Percentiles rank a stretch among this genome's conserved stretches.
phyloP scores from a whole-genome alignment of 2,113 vertebrate species.

The Tragelaphus buxtoni region DNA sequence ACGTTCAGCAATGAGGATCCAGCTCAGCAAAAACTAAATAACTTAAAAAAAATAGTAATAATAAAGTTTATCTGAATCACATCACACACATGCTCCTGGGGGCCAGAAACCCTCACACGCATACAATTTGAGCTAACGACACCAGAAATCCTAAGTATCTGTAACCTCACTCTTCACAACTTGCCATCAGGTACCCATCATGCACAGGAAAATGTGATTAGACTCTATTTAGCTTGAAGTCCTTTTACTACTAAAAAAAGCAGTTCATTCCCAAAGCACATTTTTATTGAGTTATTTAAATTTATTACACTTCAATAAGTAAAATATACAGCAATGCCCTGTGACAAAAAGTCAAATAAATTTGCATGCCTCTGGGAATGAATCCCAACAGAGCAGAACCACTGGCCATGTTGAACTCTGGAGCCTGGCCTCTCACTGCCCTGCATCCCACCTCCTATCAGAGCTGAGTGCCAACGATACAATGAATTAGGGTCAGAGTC shows the following conservation, averaged over 20 bases:
- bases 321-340: not conserved
- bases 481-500: not conserved
- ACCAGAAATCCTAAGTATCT: not conserved
- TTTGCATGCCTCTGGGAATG: not conserved
- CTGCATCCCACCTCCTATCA: not conserved
- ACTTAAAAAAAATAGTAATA: not conserved
- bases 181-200: not conserved
- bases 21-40: not conserved
- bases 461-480: not conserved
- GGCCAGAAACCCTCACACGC: not conserved
- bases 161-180: not conserved
- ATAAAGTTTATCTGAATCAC: not conserved
- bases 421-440: not conserved
- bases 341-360: conserved; percentile 6
- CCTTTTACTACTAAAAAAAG: not conserved
- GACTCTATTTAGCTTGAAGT: not conserved
- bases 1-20: not conserved
- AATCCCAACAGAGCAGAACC: not conserved
- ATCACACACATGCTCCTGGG: not conserved
- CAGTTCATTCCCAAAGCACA: not conserved
- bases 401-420: not conserved
- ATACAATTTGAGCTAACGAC: not conserved
- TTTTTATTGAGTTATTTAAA: not conserved
- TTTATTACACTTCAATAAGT: not conserved
- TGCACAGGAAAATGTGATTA: not conserved